These are phyloP conservation scores for Zhengitettix transpicula DNA, from an alignment of 2,888 invertebrate genomes.

Conservation along the genomic window DNA sequence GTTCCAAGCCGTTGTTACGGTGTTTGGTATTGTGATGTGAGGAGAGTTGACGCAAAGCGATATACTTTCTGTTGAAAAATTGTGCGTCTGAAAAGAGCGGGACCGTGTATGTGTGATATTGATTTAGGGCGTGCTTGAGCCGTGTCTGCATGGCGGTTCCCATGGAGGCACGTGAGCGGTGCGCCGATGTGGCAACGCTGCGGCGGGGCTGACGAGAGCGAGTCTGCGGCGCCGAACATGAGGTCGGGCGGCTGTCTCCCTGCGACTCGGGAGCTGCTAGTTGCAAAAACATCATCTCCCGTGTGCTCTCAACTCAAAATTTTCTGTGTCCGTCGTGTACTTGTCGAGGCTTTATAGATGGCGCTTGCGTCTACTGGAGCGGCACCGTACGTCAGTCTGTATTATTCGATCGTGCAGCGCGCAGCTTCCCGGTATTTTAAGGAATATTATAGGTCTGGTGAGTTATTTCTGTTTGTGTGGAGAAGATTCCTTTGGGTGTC, in stretches of 20 bases:
- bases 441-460: conserved; percentile 50
- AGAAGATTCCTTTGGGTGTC: conserved; percentile 2
- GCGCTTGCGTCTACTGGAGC: conserved; percentile 20
- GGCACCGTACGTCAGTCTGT: conserved; percentile 49
- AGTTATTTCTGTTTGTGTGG: conserved; percentile 18
- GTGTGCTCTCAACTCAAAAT: too few relatives aligned
- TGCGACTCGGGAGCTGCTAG: conserved; percentile 8
- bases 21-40: too few relatives aligned
- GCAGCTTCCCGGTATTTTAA: conserved; percentile 48
- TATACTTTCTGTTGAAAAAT: too few relatives aligned
- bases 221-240: conserved; percentile 8
- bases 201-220: conserved; percentile 5
- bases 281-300: not conserved
- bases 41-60: too few relatives aligned
- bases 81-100: too few relatives aligned
- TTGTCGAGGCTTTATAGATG: conserved; percentile 10
- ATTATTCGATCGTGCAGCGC: conserved; percentile 51
- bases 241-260: conserved; percentile 6
- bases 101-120: conserved; percentile 8
- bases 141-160: conserved; percentile 7
- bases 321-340: too few relatives aligned
- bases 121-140: conserved; percentile 8
- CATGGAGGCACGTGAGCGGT: conserved; percentile 7
- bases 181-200: conserved; percentile 10
- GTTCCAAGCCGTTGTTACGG: too few relatives aligned